Base-by-base conservation (phyloP, 2,888 invertebrate genomes). In the Lacanobia wlatinum region DNA sequence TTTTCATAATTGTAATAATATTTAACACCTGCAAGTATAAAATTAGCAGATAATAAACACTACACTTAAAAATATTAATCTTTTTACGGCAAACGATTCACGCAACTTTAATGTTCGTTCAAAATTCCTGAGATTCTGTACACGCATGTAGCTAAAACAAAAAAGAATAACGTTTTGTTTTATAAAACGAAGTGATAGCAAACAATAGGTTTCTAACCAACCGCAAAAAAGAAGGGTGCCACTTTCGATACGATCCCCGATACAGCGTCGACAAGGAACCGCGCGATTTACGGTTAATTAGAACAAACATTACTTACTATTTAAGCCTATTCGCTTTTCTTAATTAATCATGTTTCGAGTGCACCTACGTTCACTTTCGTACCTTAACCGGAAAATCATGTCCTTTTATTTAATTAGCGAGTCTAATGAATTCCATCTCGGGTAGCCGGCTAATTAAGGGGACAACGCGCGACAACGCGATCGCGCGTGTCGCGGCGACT, bases 391-490 rank as follows among this genome's bases (percentile, higher is more conserved):
- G 92, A 90, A 91, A 93, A 91, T 93, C 94, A 92, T 93, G 94
- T 91, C 90, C 89, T 88, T 90, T 91, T 91, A 91, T 92, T 93
- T 95, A 95, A 94, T 95, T 94, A 90, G 93, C 85, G 87, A 82
- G 85, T 87, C 88, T 94, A 94, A 94, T 94, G 92, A 94, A 94
- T 92, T 89, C 94, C 93, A 92, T 94, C 91, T 90, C 89, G 86
- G 93, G 93, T 87, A 87, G 83, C 87, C 86, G 72, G 87, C 92
- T 92, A 92, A 94, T 94, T 93, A 93, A 93, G 84, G 88, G 78
- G 80, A 86, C 81, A 83, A 73, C 76, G 77, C 78, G 84, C 79
- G 84, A 85, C 86, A 73, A 82, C 84, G 86, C 86, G 82, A 85
- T 67, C 78, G 83, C 84, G 85, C 82, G 84, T 85, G 87, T 86